These are phyloP conservation scores for Camponotus vicinus DNA, from an alignment of 1,140 invertebrate species.

Conservation along the genomic window DNA sequence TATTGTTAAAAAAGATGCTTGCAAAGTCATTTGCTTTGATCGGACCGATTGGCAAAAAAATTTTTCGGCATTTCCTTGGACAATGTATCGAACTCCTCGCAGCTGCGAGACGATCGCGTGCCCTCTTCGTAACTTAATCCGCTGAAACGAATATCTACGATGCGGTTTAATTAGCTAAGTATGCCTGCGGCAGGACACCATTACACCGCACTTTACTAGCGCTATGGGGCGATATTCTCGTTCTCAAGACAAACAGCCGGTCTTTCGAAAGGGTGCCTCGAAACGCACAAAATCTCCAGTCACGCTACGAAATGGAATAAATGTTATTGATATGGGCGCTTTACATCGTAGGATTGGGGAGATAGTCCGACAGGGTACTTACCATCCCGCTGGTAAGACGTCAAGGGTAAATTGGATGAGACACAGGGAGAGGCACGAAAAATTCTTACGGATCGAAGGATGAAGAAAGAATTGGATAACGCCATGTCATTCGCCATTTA, in stretches of 20 bases:
- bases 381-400: constrained; percentile 43
- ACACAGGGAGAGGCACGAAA: constrained; percentile 35
- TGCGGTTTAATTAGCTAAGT: constrained; percentile 82
- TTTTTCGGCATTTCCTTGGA: background rate
- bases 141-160: constrained; percentile 69
- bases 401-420: constrained; percentile 45
- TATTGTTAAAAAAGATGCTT: background rate
- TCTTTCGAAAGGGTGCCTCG: constrained; percentile 66
- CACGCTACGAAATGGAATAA: constrained; percentile 74
- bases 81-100: constrained; percentile 26
- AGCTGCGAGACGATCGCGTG: constrained; percentile 59
- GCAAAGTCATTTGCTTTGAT: background rate
- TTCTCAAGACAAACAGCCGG: constrained; percentile 61
- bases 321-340: constrained; percentile 66
- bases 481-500: constrained; percentile 3
- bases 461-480: constrained; percentile 1
- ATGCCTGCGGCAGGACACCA: constrained; percentile 72
- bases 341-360: constrained; percentile 21
- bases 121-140: constrained; percentile 61
- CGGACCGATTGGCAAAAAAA: background rate
- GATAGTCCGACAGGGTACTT: constrained; percentile 7
- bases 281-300: constrained; percentile 74
- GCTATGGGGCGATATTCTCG: constrained; percentile 63
- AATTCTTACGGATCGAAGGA: constrained; percentile 52
- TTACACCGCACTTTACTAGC: constrained; percentile 77